Evolutionary conservation across 2,113 vertebrate species (phyloP), one percentile per base, ranked within the genome.

Genomic region (Myodes glareolus): DNA sequence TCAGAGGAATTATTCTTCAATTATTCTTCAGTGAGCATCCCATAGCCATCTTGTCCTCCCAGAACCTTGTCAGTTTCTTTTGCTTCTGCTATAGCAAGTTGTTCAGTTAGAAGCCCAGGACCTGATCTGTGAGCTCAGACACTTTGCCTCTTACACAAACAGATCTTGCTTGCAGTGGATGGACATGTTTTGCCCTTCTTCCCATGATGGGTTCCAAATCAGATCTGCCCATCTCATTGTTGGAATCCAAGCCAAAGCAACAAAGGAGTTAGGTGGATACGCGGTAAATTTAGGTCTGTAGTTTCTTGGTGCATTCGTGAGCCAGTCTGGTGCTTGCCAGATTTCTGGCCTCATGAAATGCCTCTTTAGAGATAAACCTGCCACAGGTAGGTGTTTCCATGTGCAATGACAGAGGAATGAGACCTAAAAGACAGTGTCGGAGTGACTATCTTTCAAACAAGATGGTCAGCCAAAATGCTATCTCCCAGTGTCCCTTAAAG

Each of bases 111-210:
- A 70, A 58, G 33, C n/a, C 33, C 4, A 25, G 29, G 6, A 6
- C 29, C 27, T 76, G 33, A 63, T 31, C 9, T 70, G 42, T 47
- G 52, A 6, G 81, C 45, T 89, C 58, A 58, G 4, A 7, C 16
- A 14, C 31, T 5, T 0, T 1, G 0, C 75, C 6, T n/a, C 31
- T 3, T 72, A 42, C 6, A n/a, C 52, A 23, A 72, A 84, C 47
- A 87, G 23, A 1, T 58, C 23, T 72, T 55, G 6, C 42, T 65
- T 68, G 55, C 72, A 7, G 0, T 6, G n/a, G 25, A 19, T 33
- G 36, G 27, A 11, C 21, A 7, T 10, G 0, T 9, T 86, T 61
- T 21, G 25, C 61, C 31, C 70, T 52, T 25, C 27, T n/a, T 11
- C 58, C 31, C 4, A 0, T 3, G 14, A 55, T 42, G 3, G 0